Percentiles rank a stretch among this genome's conserved stretches.
Evolutionary conservation across 2,113 vertebrate genomes (phyloP).

Genomic region (Colius striatus): DNA sequence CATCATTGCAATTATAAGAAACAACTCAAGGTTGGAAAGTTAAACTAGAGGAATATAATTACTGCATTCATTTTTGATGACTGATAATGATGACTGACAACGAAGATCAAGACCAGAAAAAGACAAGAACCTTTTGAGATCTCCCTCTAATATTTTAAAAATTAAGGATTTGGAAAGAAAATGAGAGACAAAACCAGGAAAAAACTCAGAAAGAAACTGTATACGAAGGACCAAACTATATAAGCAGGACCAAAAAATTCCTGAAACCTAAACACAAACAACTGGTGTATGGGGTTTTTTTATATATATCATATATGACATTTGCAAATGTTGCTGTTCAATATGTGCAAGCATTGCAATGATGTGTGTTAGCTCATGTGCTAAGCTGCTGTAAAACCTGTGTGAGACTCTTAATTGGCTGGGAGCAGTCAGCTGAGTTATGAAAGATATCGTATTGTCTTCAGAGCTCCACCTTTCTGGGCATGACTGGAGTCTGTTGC

Average conservation of each 20-base stretch:
- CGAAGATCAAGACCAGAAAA: background rate
- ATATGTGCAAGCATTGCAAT: background rate
- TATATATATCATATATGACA: rapidly evolving
- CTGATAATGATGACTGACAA: background rate
- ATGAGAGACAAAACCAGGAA: background rate
- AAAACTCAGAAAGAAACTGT: background rate
- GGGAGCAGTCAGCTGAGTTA: background rate
- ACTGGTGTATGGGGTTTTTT: too few relatives aligned
- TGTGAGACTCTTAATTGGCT: background rate
- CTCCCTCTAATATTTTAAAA: background rate
- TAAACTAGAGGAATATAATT: background rate
- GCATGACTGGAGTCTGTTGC: background rate
- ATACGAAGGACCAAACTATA: too few relatives aligned
- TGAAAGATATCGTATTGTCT: background rate
- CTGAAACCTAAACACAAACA: background rate
- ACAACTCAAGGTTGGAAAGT: background rate
- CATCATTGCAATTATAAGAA: background rate
- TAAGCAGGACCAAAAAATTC: background rate
- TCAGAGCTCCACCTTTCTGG: background rate
- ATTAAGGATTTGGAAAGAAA: background rate
- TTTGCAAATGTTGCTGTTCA: background rate
- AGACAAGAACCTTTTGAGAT: background rate
- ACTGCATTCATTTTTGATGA: background rate
- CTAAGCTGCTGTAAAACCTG: background rate
- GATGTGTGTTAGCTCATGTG: background rate